phyloP scores from a whole-genome alignment of 2,113 vertebrate species.

The Spilogale gracilis region DNA sequence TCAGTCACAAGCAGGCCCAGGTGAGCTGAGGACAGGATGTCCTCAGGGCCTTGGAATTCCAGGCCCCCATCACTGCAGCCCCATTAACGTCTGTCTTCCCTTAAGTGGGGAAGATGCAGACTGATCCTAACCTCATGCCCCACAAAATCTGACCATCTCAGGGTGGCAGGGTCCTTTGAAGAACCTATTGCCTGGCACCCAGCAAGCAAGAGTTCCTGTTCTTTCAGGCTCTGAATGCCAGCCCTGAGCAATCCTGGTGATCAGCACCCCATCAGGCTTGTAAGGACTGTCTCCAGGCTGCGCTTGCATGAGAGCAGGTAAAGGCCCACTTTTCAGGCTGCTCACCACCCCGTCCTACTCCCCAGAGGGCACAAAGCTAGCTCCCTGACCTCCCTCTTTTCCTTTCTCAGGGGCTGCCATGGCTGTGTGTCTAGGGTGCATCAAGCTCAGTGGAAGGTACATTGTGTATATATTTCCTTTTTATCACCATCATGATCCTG shows the following conservation, averaged over 20 bases:
- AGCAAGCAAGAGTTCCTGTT: not conserved
- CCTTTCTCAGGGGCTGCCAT: not conserved
- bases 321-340: not conserved
- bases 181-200: not conserved
- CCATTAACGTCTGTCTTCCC: conserved; percentile 59
- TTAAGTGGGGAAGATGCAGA: conserved; percentile 54
- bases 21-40: conserved; percentile 75
- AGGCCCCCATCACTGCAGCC: conserved; percentile 65
- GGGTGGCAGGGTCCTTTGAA: conserved; percentile 64
- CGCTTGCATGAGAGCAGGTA: accelerated
- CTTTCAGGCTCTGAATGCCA: not conserved
- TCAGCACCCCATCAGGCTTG: not conserved
- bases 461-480: not conserved
- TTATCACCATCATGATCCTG: not conserved
- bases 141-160: conserved; percentile 69
- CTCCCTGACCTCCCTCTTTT: not conserved
- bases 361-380: not conserved
- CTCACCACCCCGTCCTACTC: not conserved
- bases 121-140: conserved; percentile 66
- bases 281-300: not conserved
- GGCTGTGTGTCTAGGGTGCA: not conserved
- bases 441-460: not conserved
- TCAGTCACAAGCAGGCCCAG: conserved; percentile 46
- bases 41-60: conserved; percentile 70
- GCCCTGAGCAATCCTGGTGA: not conserved